These are phyloP conservation scores for Tenthredo scrophulariae DNA, from an alignment of 2,888 invertebrate genomes.

Conservation along the genomic window DNA sequence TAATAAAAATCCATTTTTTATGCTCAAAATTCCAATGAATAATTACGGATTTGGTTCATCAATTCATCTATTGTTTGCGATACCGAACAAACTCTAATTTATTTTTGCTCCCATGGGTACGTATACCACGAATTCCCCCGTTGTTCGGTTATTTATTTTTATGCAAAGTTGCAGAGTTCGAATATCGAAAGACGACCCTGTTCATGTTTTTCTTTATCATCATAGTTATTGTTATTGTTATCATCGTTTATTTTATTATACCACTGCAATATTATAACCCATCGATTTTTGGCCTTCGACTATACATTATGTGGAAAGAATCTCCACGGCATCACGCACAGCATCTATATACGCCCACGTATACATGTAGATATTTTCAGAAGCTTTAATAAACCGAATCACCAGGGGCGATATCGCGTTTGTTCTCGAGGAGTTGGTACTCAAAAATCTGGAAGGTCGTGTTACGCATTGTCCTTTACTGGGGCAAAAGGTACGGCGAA, in stretches of 20 bases:
- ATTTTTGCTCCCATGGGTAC: neutral
- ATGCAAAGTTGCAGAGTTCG: neutral
- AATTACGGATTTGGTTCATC: neutral
- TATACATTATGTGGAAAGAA: neutral
- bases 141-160: neutral
- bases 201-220: neutral
- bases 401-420: neutral
- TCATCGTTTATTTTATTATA: neutral
- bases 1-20: neutral
- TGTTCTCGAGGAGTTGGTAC: slow-evolving; percentile 27
- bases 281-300: neutral
- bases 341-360: too few relatives aligned
- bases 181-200: neutral
- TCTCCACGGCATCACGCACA: too few relatives aligned
- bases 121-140: neutral
- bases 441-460: slow-evolving; percentile 23
- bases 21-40: neutral
- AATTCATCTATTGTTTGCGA: neutral
- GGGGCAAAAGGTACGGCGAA: slow-evolving; percentile 12
- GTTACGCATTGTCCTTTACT: slow-evolving; percentile 33
- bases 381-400: neutral
- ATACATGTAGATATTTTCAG: neutral
- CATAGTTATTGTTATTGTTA: neutral
- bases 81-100: neutral
- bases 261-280: neutral